Percentiles rank a stretch among this genome's conserved stretches.
phyloP scores from a whole-genome alignment of 2,113 vertebrate species.

The Chaetodon trifascialis region DNA sequence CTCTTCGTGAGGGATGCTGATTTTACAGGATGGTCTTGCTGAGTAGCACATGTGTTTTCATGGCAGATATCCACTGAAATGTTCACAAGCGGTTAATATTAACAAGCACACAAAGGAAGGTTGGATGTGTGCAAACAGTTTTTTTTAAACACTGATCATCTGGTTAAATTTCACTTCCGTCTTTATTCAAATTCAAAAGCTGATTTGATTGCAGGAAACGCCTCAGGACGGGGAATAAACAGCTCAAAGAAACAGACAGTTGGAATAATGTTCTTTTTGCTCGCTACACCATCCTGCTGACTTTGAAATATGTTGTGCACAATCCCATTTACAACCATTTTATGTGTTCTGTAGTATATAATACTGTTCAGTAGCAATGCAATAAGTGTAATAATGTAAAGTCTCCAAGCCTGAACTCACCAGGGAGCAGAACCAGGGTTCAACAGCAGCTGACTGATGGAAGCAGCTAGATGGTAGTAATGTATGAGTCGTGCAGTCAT shows the following conservation, averaged over 20 bases:
- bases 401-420: constrained; percentile 32
- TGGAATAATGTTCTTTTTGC: constrained; percentile 15
- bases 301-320: constrained; percentile 31
- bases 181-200: background rate
- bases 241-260: background rate
- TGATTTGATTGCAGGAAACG: constrained; percentile 1
- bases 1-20: background rate
- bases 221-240: background rate
- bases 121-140: background rate
- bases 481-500: constrained; percentile 60
- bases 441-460: constrained; percentile 50
- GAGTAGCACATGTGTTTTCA: background rate
- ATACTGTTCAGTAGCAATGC: constrained; percentile 28
- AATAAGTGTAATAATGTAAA: constrained; percentile 58
- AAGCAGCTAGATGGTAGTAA: constrained; percentile 54
- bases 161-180: background rate
- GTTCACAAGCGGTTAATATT: background rate
- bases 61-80: background rate
- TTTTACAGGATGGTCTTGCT: background rate
- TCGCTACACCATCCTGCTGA: constrained; percentile 9
- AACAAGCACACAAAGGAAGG: background rate
- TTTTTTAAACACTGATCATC: background rate
- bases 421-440: constrained; percentile 43
- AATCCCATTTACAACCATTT: constrained; percentile 8
- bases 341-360: constrained; percentile 12